Evolutionary conservation across 2,888 invertebrate genomes (phyloP).

Genomic region (Chymomyza fuscimana): DNA sequence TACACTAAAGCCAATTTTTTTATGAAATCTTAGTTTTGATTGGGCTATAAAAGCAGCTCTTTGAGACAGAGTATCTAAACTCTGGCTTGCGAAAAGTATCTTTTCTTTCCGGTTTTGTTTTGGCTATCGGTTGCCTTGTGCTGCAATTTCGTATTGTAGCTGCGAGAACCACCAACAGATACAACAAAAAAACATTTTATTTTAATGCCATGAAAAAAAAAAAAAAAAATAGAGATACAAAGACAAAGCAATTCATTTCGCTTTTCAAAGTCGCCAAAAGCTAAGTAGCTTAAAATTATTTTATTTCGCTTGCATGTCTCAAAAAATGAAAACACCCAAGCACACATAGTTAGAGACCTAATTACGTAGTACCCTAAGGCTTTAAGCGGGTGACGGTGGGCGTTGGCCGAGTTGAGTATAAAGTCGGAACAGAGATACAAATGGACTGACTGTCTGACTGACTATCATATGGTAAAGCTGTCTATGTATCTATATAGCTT

Average conservation of each 20-base stretch:
- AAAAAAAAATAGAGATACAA: background rate
- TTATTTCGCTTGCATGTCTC: conserved; percentile 10
- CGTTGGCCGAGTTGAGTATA: background rate
- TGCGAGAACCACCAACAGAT: background rate
- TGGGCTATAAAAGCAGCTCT: background rate
- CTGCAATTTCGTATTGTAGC: background rate
- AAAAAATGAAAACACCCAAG: background rate
- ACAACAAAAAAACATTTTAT: background rate
- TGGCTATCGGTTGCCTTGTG: background rate
- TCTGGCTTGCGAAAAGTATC: background rate
- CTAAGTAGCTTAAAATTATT: conserved; percentile 36
- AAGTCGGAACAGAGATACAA: background rate
- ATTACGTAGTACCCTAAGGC: conserved; percentile 25
- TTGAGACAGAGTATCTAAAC: background rate
- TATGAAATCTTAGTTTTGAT: background rate
- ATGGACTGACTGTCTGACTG: background rate
- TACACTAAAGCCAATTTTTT: background rate
- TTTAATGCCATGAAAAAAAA: background rate
- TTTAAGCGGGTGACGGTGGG: background rate
- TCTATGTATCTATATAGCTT: background rate
- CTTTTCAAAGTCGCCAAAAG: conserved; percentile 23
- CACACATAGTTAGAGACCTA: conserved; percentile 32
- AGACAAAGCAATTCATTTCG: conserved; percentile 18
- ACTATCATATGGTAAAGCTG: background rate
- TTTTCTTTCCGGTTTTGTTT: conserved; percentile 2